Conservation (phyloP, 2,113 vertebrate genomes). For the Menidia beryllina region DNA sequence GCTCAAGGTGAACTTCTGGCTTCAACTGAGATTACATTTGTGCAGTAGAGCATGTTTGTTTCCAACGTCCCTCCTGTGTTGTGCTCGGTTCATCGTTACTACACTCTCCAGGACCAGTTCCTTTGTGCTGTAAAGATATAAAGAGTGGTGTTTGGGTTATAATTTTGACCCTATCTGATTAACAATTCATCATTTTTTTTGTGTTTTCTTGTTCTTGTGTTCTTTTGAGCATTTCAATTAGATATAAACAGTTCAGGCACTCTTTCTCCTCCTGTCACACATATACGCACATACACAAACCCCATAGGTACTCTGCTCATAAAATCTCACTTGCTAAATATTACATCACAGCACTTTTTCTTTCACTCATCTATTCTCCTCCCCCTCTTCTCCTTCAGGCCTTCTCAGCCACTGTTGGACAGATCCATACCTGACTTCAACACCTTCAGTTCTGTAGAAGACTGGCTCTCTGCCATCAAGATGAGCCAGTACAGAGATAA, state of each 20-base stretch:
- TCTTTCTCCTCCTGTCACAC: slow-evolving; percentile 1
- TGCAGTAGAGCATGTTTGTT: slow-evolving; percentile 8
- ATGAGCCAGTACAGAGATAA: slow-evolving; percentile 99
- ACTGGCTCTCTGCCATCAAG: slow-evolving; percentile 98
- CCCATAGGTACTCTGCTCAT: slow-evolving; percentile 10
- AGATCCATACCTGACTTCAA: slow-evolving; percentile 98
- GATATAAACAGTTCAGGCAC: neutral
- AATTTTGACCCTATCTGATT: too few relatives aligned
- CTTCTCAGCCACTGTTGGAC: slow-evolving; percentile 97
- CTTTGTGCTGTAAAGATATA: neutral
- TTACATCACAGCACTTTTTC: slow-evolving; percentile 46
- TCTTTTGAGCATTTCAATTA: slow-evolving; percentile 5
- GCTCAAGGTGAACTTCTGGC: slow-evolving; percentile 30
- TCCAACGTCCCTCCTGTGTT: slow-evolving; percentile 9
- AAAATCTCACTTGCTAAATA: slow-evolving; percentile 41
- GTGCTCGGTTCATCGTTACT: neutral
- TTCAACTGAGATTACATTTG: slow-evolving; percentile 1
- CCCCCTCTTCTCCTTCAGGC: slow-evolving; percentile 79
- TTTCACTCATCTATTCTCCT: neutral
- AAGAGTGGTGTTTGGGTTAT: neutral
- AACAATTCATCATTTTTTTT: too few relatives aligned
- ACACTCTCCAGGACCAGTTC: slow-evolving; percentile 3
- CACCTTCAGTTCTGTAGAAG: slow-evolving; percentile 97
- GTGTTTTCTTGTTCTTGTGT: neutral
- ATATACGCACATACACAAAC: slow-evolving; percentile 22